Base-by-base conservation (phyloP, 1,140 invertebrate genomes). In the Varroa destructor region DNA sequence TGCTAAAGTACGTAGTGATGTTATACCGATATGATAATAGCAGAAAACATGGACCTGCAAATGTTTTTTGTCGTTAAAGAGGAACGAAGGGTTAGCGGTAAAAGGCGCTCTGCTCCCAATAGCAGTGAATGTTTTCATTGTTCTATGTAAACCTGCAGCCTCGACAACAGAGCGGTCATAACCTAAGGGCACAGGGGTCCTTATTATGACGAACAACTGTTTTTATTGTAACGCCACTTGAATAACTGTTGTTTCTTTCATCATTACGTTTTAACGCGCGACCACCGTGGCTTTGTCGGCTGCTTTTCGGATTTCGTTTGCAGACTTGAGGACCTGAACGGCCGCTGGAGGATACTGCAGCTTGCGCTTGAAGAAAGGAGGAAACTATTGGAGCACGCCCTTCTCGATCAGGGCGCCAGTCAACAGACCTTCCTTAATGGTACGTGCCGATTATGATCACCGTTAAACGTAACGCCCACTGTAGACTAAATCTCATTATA, bases 281-380 rank as follows among this genome's bases (percentile, higher is more conserved):
- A 12, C 12, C 40, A 40, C 10, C 70, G 76, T 80, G 40, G 46
- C 37, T 58, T 58, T 42, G 25, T 12, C 57, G 57, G 78, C 8
- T 8, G 8, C 8, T 51, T 51, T 3, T 8, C 46, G 4, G 3
- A 8, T 25, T 51, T 51, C 46, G 4, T 5, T 51, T 51, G 78
- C 70, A 76, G 86, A 79, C 84, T 92, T 61, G 89, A 93, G 78
- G 89, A 92, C 80, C 84, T 91, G 73, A 92, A 90, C 78, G 86
- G 87, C 37, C 87, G 89, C 78, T 89, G 87, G 86, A 87, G 88
- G 81, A 80, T 85, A 74, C 80, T 90, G 74, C 86, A 88, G 81
- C 81, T 86, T 74, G 84, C 86, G 55, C 84, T 88, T 76, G 88
- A 90, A 76, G 87, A 89, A 76, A 82, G 87, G 74, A 85, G 87